Evolutionary conservation across 2,888 invertebrate genomes (phyloP).

Genomic region (Ophonus ardosiacus): DNA sequence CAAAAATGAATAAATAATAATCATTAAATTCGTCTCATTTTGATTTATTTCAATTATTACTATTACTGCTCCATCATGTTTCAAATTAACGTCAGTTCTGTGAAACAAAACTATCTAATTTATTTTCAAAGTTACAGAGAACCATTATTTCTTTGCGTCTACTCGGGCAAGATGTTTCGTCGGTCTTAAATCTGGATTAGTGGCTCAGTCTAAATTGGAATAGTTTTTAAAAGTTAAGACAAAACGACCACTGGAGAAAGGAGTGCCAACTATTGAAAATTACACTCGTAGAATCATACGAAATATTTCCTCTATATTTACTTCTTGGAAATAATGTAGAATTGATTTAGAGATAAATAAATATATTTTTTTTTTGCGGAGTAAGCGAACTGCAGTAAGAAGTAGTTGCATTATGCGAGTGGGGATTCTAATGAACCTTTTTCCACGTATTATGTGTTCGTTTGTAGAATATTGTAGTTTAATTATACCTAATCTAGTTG

Average conservation of each 20-base stretch:
- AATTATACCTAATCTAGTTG: background rate
- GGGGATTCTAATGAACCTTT: background rate
- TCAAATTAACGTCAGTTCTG: background rate
- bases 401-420: background rate
- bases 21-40: too few relatives aligned
- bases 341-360: background rate
- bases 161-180: background rate
- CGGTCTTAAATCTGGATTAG: background rate
- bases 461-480: background rate
- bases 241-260: background rate
- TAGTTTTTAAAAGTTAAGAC: background rate
- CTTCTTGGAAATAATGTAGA: background rate
- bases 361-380: background rate
- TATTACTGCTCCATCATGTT: background rate
- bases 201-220: background rate
- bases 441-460: background rate
- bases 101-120: background rate
- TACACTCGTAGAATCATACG: background rate
- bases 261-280: background rate
- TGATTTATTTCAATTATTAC: too few relatives aligned
- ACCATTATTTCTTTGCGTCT: background rate
- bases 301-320: background rate
- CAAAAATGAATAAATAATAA: too few relatives aligned
- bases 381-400: background rate
- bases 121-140: constrained; percentile 4